phyloP scores from a whole-genome alignment of 2,888 invertebrate species.

The Lycophotia porphyrea region DNA sequence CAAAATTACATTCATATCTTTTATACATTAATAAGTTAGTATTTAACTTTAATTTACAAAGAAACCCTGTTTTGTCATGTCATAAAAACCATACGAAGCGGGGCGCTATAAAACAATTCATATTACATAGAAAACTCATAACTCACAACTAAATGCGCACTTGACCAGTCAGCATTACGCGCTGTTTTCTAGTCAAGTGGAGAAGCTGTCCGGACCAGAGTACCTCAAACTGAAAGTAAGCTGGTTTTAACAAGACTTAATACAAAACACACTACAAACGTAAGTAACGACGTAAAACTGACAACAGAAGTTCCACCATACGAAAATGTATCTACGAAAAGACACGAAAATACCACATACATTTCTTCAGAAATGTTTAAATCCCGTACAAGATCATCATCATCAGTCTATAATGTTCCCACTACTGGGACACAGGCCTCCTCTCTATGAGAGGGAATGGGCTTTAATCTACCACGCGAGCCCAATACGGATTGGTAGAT shows the following conservation, averaged over 20 bases:
- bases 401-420: too few relatives aligned
- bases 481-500: too few relatives aligned
- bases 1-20: neutral
- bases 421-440: too few relatives aligned
- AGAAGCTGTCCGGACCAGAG: neutral
- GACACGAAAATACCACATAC: too few relatives aligned
- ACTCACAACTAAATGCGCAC: conserved; percentile 19
- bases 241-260: conserved; percentile 19
- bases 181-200: conserved; percentile 41
- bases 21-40: neutral
- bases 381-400: too few relatives aligned
- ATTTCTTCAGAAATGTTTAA: too few relatives aligned
- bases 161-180: conserved; percentile 14
- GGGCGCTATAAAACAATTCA: too few relatives aligned
- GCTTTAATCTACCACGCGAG: too few relatives aligned
- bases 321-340: neutral
- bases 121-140: neutral
- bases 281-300: neutral
- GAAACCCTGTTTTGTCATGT: neutral
- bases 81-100: neutral
- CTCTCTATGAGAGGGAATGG: too few relatives aligned
- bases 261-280: neutral
- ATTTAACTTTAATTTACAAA: neutral
- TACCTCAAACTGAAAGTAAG: conserved; percentile 48
- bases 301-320: neutral